Base-by-base conservation (phyloP, 53 echinoderm and acorn worm species). In the Crossaster papposus region DNA sequence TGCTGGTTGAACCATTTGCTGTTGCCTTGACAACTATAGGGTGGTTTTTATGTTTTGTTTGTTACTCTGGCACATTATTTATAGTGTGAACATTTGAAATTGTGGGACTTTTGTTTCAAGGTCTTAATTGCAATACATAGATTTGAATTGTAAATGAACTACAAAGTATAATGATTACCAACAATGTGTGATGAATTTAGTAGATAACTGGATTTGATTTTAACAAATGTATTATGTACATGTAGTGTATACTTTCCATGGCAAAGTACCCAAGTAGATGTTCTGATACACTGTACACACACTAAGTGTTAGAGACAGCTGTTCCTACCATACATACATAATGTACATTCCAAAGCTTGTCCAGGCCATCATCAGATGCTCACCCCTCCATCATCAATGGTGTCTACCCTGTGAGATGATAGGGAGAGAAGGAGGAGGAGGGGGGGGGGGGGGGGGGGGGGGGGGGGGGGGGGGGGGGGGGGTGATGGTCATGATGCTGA, bases 21-120 rank as follows among this genome's bases (percentile, higher is more conserved):
- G 38, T 82, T 82, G 35, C 82, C 82, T 37, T 82, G 82, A 68
- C 65, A 82, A 82, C 68, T 33, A 15, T 36, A 82, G 82, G 82
- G 82, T 82, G 65, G n/a, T n/a, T 14, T 15, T 58, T 58, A 15
- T 55, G 20, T 10, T 52, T 52, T 18, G 58, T 58, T 14, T 58
- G 58, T 58, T 20, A 44, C 44, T 7, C 44, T 7, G 44, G 44
- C 44, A 44, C n/a, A n/a, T n/a, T n/a, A n/a, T n/a, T 44, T 1
- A 44, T 44, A 44, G 44, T 44, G 44, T 44, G 44, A 44, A 9
- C 5, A 7, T 44, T 44, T 44, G 44, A 44, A 44, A 44, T 5
- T n/a, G 9, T 44, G 44, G 44, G 44, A 44, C 44, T 44, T 44
- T 44, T 44, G 44, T 44, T 44, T 5, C 44, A 9, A 44, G 44